Percentiles rank a stretch among this genome's conserved stretches.
Conservation (phyloP, 2,113 vertebrate genomes). For the Hyaena hyaena region DNA sequence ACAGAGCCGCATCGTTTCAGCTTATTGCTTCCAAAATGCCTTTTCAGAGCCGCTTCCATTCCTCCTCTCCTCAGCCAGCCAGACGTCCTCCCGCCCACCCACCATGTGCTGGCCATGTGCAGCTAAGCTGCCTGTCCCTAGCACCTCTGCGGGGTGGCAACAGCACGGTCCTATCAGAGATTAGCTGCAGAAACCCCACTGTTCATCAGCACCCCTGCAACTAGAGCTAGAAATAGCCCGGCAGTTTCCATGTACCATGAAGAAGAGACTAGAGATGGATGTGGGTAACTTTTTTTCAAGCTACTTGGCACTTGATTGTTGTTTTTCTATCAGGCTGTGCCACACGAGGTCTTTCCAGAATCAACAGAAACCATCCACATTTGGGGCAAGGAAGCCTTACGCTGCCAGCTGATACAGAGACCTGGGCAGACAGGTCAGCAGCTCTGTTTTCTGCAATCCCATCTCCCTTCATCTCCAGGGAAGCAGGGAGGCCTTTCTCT, state of each 20-base stretch:
- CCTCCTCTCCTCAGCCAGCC: conserved; percentile 9
- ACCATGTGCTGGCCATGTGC: conserved; percentile 74
- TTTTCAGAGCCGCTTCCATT: neutral
- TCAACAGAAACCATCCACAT: neutral
- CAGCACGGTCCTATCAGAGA: conserved; percentile 64
- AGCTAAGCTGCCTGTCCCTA: conserved; percentile 62
- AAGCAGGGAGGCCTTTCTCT: neutral
- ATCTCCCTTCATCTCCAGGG: neutral
- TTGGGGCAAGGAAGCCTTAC: neutral
- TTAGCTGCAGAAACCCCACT: conserved; percentile 53
- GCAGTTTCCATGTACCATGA: conserved; percentile 45
- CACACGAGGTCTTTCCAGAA: neutral
- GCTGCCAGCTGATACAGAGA: neutral
- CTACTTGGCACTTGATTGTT: conserved; percentile 17
- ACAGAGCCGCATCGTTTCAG: conserved; percentile 1
- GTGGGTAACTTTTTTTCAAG: conserved; percentile 13
- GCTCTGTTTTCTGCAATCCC: neutral
- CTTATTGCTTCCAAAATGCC: conserved; percentile 41
- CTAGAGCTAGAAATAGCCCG: conserved; percentile 67
- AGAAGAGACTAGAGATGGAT: conserved; percentile 35
- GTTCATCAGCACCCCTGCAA: conserved; percentile 54
- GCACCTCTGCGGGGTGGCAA: conserved; percentile 67
- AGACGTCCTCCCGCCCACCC: conserved; percentile 69
- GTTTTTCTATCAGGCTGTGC: conserved; percentile 36
- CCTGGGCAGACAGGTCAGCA: neutral